Evolutionary conservation across 2,888 invertebrate species (phyloP).

Genomic region (Epinotia brunnichana): DNA sequence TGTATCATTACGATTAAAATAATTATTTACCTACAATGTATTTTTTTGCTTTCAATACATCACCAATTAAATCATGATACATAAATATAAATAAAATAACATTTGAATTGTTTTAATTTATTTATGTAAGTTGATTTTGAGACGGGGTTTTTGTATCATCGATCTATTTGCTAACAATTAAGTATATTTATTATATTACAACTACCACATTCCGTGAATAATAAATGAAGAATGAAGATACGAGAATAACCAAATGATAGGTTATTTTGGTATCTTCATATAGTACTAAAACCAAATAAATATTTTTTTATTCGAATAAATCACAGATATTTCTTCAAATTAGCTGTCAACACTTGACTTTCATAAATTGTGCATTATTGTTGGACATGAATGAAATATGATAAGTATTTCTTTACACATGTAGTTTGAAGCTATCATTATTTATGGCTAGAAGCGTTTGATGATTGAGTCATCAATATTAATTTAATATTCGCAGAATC

Average conservation of each 20-base stretch:
- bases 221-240: too few relatives aligned
- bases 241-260: too few relatives aligned
- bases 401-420: slow-evolving; percentile 54
- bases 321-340: slow-evolving; percentile 62
- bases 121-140: not conserved
- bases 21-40: not conserved
- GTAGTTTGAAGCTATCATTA: slow-evolving; percentile 57
- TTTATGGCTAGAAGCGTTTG: slow-evolving; percentile 52
- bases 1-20: too few relatives aligned
- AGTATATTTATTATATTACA: too few relatives aligned
- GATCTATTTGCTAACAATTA: not conserved
- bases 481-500: slow-evolving; percentile 60
- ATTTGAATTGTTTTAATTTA: not conserved
- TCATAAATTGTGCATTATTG: slow-evolving; percentile 62
- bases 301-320: slow-evolving; percentile 60
- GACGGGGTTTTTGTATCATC: not conserved
- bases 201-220: too few relatives aligned
- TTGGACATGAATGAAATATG: slow-evolving; percentile 64
- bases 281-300: too few relatives aligned
- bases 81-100: too few relatives aligned
- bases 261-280: too few relatives aligned
- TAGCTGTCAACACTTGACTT: slow-evolving; percentile 70
- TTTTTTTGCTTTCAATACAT: not conserved
- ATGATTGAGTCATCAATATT: slow-evolving; percentile 73
- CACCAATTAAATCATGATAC: not conserved